Conservation (phyloP, 2,888 invertebrate genomes). For the Hermodice carunculata region DNA sequence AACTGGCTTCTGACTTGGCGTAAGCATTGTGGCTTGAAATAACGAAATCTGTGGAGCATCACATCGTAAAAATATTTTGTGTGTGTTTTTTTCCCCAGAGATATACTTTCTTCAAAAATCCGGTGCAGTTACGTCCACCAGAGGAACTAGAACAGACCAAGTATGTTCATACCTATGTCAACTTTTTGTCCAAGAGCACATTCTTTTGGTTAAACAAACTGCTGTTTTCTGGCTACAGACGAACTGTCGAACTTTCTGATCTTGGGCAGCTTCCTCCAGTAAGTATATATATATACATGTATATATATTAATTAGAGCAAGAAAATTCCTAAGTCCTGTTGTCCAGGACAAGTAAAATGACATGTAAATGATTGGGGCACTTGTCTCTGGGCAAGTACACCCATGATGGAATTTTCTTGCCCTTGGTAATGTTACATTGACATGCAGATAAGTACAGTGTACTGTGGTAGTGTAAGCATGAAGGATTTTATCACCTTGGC, state of each 20-base stretch:
- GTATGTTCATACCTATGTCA: conserved; percentile 8
- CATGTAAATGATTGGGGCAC: too few relatives aligned
- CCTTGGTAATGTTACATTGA: too few relatives aligned
- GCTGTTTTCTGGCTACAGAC: conserved; percentile 6
- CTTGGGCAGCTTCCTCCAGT: conserved; percentile 13
- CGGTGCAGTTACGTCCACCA: conserved; percentile 7
- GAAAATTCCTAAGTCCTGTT: too few relatives aligned
- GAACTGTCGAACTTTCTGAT: conserved; percentile 3
- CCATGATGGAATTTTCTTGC: too few relatives aligned
- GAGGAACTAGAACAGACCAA: conserved; percentile 4
- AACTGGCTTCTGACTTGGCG: too few relatives aligned
- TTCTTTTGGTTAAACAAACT: conserved; percentile 10
- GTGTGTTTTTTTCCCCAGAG: conserved; percentile 3
- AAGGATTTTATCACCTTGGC: too few relatives aligned
- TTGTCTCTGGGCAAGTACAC: too few relatives aligned
- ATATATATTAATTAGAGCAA: too few relatives aligned
- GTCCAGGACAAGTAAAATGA: too few relatives aligned
- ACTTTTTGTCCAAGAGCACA: conserved; percentile 8
- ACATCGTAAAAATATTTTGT: not conserved
- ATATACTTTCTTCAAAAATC: conserved; percentile 5
- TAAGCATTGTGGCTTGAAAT: not conserved
- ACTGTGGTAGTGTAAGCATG: too few relatives aligned
- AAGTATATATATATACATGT: too few relatives aligned
- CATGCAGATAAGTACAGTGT: too few relatives aligned
- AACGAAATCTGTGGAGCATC: not conserved